phyloP scores from a whole-genome alignment of 2,113 vertebrate genomes.

The Bungarus multicinctus region DNA sequence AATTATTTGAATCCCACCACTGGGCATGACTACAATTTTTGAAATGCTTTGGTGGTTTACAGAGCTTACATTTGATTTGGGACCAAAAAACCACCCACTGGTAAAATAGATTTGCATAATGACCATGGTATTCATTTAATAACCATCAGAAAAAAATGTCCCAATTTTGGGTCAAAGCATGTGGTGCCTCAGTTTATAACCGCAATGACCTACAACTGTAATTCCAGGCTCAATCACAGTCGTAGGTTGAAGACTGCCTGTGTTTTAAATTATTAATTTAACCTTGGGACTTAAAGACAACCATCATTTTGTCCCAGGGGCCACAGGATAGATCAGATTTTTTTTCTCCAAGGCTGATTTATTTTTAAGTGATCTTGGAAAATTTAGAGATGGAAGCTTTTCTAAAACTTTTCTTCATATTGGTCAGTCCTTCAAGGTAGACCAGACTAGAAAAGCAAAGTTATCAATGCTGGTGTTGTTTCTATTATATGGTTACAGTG shows the following conservation, averaged over 20 bases:
- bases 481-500: neutral
- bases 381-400: neutral
- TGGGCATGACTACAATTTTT: too few species aligned
- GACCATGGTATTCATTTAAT: too few species aligned
- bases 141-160: too few species aligned
- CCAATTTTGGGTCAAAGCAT: neutral
- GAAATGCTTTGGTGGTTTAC: too few species aligned
- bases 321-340: neutral
- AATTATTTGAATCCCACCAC: too few species aligned
- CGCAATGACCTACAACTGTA: neutral
- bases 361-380: neutral
- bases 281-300: neutral
- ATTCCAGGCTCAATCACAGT: neutral
- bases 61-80: too few species aligned
- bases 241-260: neutral
- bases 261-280: neutral
- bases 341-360: neutral
- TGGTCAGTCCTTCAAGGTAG: neutral
- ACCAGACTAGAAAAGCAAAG: neutral
- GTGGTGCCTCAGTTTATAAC: neutral
- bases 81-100: too few species aligned
- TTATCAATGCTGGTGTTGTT: neutral
- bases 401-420: neutral
- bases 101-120: too few species aligned
- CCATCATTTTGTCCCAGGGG: neutral